Evolutionary conservation across 2,113 vertebrate genomes (phyloP).

Genomic region (Lethenteron camtschaticum): DNA sequence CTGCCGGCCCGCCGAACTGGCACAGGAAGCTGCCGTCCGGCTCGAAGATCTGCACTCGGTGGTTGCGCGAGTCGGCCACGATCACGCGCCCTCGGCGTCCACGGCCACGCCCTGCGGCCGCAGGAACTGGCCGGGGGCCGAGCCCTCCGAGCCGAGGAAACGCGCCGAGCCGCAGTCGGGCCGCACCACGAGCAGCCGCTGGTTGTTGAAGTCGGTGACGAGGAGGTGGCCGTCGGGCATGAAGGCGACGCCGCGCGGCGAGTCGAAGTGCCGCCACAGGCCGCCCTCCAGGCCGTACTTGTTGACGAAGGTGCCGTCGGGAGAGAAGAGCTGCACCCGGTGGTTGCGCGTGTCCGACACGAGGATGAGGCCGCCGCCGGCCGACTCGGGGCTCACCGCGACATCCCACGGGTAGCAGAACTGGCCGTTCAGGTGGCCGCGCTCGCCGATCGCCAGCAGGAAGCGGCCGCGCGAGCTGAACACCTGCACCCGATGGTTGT

Average conservation of each 20-base stretch:
- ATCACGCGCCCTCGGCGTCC: background rate
- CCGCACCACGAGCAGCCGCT: background rate
- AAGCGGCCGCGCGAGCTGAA: background rate
- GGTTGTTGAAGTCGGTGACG: slow-evolving; percentile 1
- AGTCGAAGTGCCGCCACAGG: background rate
- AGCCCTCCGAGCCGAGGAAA: background rate
- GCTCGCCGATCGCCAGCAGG: background rate
- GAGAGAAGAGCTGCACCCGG: slow-evolving; percentile 1
- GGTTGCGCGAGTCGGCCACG: slow-evolving; percentile 2
- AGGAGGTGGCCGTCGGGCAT: background rate
- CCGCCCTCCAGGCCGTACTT: slow-evolving; percentile 1
- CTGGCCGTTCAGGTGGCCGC: background rate
- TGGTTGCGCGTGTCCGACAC: slow-evolving; percentile 3
- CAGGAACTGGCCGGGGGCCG: background rate
- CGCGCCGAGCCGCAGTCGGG: background rate
- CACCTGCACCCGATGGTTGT: slow-evolving; percentile 3
- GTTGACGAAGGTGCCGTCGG: background rate
- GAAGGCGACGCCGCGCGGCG: background rate
- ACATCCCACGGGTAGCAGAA: slow-evolving; percentile 5
- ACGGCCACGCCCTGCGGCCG: background rate
- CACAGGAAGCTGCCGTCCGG: background rate
- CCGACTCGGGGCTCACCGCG: background rate
- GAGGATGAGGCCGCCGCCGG: background rate
- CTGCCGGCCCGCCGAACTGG: background rate
- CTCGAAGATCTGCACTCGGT: slow-evolving; percentile 1